A percentile compares a stretch with the other conserved stretches of the same genome.
Conservation (phyloP, 2,113 vertebrate genomes). For the Gorilla gorilla region DNA sequence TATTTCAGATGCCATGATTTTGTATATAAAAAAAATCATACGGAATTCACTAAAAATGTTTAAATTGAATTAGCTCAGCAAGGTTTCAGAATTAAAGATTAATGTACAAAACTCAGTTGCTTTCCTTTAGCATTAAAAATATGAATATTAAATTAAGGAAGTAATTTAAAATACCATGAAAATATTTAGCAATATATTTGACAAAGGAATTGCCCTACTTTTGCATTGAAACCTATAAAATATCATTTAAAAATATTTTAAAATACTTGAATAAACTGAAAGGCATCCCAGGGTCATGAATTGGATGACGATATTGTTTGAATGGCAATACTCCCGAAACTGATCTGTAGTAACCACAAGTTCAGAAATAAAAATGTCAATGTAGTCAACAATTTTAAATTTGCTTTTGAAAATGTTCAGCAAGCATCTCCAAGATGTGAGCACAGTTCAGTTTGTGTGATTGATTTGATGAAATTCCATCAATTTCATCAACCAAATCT, state of each 20-base stretch:
- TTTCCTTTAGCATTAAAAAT: neutral
- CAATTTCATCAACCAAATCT: neutral
- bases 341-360: neutral
- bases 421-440: neutral
- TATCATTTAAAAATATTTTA: neutral
- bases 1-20: neutral
- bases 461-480: neutral
- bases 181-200: neutral
- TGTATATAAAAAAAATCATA: neutral
- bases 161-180: neutral
- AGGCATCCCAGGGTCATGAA: neutral
- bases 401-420: neutral
- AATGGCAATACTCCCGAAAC: neutral
- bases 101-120: neutral
- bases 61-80: neutral
- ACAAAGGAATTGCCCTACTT: neutral
- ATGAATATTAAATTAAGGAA: neutral
- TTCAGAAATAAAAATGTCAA: neutral
- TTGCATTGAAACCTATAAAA: neutral
- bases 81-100: neutral
- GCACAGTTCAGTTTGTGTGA: neutral
- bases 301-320: neutral
- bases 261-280: neutral
- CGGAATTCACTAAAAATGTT: neutral
- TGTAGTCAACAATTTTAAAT: neutral